Evolutionary conservation across 37 sponge, comb jelly and placozoan genomes (phyloP).

Genomic region (Tethya wilhelma): DNA sequence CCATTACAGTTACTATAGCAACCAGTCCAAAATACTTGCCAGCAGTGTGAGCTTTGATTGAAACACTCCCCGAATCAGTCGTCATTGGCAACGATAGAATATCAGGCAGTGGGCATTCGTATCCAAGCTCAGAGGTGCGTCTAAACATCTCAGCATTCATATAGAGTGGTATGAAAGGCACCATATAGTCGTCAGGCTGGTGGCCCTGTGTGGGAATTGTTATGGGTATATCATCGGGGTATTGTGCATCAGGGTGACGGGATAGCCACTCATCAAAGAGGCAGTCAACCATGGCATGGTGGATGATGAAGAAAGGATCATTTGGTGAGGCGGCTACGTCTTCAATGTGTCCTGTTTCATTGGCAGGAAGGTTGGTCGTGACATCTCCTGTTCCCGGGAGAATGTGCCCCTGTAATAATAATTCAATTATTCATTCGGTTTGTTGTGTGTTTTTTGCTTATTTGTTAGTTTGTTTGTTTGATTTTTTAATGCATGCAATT

Average conservation of each 20-base stretch:
- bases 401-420: slow-evolving; percentile 35
- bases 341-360: slow-evolving; percentile 28
- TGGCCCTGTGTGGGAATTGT: slow-evolving; percentile 63
- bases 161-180: slow-evolving; percentile 63
- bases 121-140: slow-evolving; percentile 45
- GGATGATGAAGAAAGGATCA: slow-evolving; percentile 74
- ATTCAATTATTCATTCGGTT: too few species aligned
- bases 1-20: too few species aligned
- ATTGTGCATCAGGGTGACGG: slow-evolving; percentile 14
- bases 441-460: too few species aligned
- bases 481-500: too few species aligned
- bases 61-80: too few species aligned
- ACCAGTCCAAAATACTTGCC: too few species aligned
- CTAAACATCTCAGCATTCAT: slow-evolving; percentile 61
- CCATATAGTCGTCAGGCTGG: slow-evolving; percentile 31
- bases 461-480: too few species aligned
- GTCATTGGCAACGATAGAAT: too few species aligned
- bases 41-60: too few species aligned
- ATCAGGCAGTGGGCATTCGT: slow-evolving; percentile 22
- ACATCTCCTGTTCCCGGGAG: slow-evolving; percentile 37
- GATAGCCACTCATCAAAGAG: slow-evolving; percentile 61
- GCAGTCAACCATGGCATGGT: slow-evolving; percentile 70
- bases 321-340: slow-evolving; percentile 64
- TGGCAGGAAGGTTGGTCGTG: neutral
- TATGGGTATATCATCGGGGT: neutral